Evolutionary conservation across 2,797 vertebrate species (phyloP).

Genomic region (Aratinga solstitialis): DNA sequence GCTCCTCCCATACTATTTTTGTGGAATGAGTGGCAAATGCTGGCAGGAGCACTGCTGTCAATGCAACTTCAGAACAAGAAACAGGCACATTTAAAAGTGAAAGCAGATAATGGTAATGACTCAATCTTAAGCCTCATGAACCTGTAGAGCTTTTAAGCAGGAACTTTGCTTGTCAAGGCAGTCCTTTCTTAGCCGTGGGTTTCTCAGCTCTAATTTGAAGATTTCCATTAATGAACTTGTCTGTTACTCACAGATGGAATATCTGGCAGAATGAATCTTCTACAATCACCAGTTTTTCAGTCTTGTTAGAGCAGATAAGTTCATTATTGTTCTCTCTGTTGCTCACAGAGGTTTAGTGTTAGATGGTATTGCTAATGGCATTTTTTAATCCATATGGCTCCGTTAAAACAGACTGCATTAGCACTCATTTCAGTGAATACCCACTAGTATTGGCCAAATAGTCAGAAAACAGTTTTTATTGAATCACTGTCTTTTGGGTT

Average conservation of each 20-base stretch:
- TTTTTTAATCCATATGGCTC: constrained; percentile 26
- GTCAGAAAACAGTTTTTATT: not conserved
- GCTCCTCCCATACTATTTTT: not conserved
- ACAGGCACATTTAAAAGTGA: not conserved
- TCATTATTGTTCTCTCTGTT: constrained; percentile 31
- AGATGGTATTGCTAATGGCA: constrained; percentile 12
- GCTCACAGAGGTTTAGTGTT: not conserved
- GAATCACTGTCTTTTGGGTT: not conserved
- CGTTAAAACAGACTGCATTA: not conserved
- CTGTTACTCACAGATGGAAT: constrained; percentile 40
- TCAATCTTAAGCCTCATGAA: not conserved
- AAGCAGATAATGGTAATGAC: constrained; percentile 6
- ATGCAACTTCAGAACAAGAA: not conserved
- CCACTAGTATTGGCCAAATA: not conserved
- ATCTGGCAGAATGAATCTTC: constrained; percentile 23
- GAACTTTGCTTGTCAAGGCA: not conserved
- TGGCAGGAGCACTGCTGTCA: not conserved
- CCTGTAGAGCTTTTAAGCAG: constrained; percentile 4
- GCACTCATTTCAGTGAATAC: not conserved
- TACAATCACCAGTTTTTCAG: constrained; percentile 9
- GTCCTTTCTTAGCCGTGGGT: not conserved
- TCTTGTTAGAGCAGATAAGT: constrained; percentile 38
- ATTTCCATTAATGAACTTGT: constrained; percentile 53
- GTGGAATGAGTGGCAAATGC: not conserved
- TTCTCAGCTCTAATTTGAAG: constrained; percentile 33